Evolutionary conservation across 2,113 vertebrate genomes (phyloP), one percentile per base, ranked within the genome.

Genomic region (Oncorhynchus masou): DNA sequence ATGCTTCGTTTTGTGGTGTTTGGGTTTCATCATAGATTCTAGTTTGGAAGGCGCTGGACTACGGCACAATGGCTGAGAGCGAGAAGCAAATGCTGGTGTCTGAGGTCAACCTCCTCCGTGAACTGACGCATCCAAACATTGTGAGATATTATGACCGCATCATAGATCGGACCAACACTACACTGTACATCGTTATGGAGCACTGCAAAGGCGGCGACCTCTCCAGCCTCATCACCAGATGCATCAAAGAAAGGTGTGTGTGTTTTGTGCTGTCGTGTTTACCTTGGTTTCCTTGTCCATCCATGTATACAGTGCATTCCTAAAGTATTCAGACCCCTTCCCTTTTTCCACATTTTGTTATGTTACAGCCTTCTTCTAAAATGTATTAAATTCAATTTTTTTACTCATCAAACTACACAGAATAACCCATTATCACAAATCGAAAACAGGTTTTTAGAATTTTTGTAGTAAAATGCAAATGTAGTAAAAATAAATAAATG

Each of bases 1-100:
- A 65, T 24, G 5, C n/a, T 24, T 13, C 24, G 68, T 15, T 51
- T 57, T 70, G 20, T n/a, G 6, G 48, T 49, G 48, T 75, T 15
- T 69, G 4, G 4, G 0, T 71, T 20, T 15, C 16, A 16, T 45
- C 4, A 19, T 20, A 99, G 98, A 81, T 97, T 62, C 90, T 99
- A 1, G 96, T 99, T 57, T 99, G 98, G 98, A 99, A 99, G 82
- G 96, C 97, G 82, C 91, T 99, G 25, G 96, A 99, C 83, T 99
- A 99, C 1, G 97, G 97, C 48, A 89, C 94, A 7, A 99, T 99
- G 97, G 94, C 94, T 0, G 96, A 99, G 85, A 87, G 87, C 0
- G 98, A 99, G 87, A 99, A 98, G 51, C 96, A 98, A 80, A 99
- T 99, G 97, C 92, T 99, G 45, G 97, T 99, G 80, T 99, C 96